A percentile compares a stretch with the other conserved stretches of the same genome.
Evolutionary conservation across 2,888 invertebrate genomes (phyloP).

Genomic region (Thumatha senex): DNA sequence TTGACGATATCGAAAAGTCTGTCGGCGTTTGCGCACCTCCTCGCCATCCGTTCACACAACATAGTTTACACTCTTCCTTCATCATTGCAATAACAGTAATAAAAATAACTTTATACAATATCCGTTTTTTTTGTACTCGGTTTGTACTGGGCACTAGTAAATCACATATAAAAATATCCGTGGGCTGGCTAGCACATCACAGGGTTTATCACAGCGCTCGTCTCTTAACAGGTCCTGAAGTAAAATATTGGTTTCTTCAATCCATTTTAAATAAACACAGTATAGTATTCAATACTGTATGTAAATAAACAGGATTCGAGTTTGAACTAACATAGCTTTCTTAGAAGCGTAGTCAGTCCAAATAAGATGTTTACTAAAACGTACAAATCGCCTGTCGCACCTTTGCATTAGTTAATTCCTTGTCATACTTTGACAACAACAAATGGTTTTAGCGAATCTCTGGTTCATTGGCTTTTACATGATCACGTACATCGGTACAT

Average conservation of each 20-base stretch:
- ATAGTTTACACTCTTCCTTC: slow-evolving; percentile 81
- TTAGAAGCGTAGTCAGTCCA: slow-evolving; percentile 42
- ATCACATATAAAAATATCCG: slow-evolving; percentile 83
- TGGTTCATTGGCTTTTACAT: slow-evolving; percentile 14
- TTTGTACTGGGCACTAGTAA: slow-evolving; percentile 82
- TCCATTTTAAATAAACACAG: slow-evolving; percentile 23
- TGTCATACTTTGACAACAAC: slow-evolving; percentile 39
- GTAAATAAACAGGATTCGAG: slow-evolving; percentile 10
- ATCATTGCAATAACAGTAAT: slow-evolving; percentile 58
- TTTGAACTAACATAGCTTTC: slow-evolving; percentile 36
- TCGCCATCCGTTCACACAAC: slow-evolving; percentile 75
- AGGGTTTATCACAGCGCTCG: slow-evolving; percentile 79
- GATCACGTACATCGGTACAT: slow-evolving; percentile 3
- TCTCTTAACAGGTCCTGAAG: slow-evolving; percentile 53
- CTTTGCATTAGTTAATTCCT: slow-evolving; percentile 32
- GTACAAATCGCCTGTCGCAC: slow-evolving; percentile 52
- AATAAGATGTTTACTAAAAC: slow-evolving; percentile 47
- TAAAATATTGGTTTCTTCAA: slow-evolving; percentile 21
- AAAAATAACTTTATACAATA: slow-evolving; percentile 22
- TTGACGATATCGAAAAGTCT: slow-evolving; percentile 78
- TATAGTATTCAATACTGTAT: slow-evolving; percentile 18
- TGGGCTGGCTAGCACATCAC: slow-evolving; percentile 77
- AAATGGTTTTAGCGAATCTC: slow-evolving; percentile 33
- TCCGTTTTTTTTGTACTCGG: slow-evolving; percentile 83
- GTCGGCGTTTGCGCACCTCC: slow-evolving; percentile 61